A percentile compares a stretch with the other conserved stretches of the same genome.
Evolutionary conservation across 2,797 vertebrate species (phyloP).

Genomic region (Gila robusta): DNA sequence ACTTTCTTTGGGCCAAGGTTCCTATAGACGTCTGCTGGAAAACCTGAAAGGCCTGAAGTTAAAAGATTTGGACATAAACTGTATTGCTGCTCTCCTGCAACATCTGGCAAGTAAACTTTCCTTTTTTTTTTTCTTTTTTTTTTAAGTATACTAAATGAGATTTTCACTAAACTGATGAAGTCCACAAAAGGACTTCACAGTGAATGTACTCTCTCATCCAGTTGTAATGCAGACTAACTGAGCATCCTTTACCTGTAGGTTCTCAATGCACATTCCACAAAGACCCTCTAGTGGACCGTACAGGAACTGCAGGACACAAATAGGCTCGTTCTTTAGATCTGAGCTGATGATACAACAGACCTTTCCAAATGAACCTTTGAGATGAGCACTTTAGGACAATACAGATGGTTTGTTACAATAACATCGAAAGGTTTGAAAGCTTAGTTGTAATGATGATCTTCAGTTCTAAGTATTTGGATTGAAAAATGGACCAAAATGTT

Average conservation of each 20-base stretch:
- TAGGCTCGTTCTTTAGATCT: not conserved
- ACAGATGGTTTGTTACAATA: not conserved
- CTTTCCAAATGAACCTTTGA: not conserved
- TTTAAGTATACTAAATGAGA: not conserved
- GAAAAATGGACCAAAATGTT: not conserved
- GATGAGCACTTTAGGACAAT: not conserved
- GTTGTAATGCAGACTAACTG: conserved; percentile 7
- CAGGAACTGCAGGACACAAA: conserved; percentile 58
- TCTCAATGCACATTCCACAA: conserved; percentile 51
- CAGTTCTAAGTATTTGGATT: not conserved
- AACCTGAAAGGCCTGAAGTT: conserved; percentile 39
- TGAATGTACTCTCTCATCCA: conserved; percentile 29
- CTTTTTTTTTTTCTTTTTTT: not conserved
- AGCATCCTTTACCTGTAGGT: conserved; percentile 55
- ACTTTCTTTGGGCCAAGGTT: conserved; percentile 43
- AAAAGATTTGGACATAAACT: conserved; percentile 39
- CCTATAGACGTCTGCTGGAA: conserved; percentile 41
- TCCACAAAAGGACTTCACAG: not conserved
- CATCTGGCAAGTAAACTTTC: conserved; percentile 40
- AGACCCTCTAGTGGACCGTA: conserved; percentile 77
- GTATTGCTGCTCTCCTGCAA: conserved; percentile 34
- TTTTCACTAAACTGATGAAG: conserved; percentile 6
- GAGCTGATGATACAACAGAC: not conserved
- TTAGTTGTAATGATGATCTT: not conserved
- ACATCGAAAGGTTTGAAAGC: not conserved